A percentile compares a stretch with the other conserved stretches of the same genome.
These are phyloP conservation scores for Athripsodes cinereus DNA, from an alignment of 2,888 invertebrate species.

Conservation along the genomic window DNA sequence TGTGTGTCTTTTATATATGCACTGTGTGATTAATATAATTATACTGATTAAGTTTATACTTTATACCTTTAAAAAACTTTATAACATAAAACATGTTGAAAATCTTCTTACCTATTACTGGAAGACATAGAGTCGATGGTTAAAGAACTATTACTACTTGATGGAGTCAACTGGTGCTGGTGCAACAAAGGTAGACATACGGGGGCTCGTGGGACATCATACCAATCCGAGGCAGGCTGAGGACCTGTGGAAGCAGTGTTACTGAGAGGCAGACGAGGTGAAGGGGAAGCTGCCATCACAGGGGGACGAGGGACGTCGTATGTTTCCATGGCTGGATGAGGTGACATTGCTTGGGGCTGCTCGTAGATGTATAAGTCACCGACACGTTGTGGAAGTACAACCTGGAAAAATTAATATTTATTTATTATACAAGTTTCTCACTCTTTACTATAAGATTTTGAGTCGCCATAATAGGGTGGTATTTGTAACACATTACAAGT, in stretches of 20 bases:
- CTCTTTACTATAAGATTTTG: no score
- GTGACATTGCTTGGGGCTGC: conserved; percentile 38
- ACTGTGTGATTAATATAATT: no score
- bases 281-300: conserved; percentile 51
- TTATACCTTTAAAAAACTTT: no score
- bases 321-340: conserved; percentile 33
- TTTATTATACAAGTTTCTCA: no score
- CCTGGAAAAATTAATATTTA: conserved; percentile 49
- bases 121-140: conserved; percentile 27
- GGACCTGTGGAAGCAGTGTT: no score
- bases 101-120: conserved; percentile 23
- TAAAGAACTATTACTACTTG: conserved; percentile 39
- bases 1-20: no score
- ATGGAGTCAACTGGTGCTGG: conserved; percentile 38
- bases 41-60: no score
- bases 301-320: conserved; percentile 61
- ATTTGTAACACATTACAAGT: no score
- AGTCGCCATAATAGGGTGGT: no score
- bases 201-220: conserved; percentile 45
- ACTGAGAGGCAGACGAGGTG: conserved; percentile 35
- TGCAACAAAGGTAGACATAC: conserved; percentile 31
- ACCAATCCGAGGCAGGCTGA: conserved; percentile 28
- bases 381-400: conserved; percentile 63
- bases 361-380: conserved; percentile 70
- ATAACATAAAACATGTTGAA: no score